Evolutionary conservation across 2,113 vertebrate species (phyloP).

Genomic region (Indicator maculatus): DNA sequence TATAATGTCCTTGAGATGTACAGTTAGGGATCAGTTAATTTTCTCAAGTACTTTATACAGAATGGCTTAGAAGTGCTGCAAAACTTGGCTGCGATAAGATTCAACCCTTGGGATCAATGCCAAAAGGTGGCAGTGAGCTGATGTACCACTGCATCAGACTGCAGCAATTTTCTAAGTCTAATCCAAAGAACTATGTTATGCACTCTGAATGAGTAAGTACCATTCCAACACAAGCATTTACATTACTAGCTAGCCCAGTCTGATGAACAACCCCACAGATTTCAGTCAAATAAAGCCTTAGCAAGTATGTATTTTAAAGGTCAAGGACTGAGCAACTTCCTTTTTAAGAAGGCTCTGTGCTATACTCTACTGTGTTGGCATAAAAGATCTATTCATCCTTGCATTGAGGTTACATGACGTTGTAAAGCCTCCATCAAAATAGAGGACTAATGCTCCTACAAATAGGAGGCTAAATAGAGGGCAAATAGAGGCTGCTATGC

Average conservation of each 20-base stretch:
- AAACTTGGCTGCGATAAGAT: neutral
- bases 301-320: neutral
- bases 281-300: neutral
- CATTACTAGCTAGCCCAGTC: neutral
- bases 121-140: slow-evolving; percentile 48
- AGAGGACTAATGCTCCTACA: neutral
- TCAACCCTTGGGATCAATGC: slow-evolving; percentile 19
- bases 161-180: slow-evolving; percentile 50
- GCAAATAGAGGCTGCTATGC: neutral
- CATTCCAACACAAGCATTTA: neutral
- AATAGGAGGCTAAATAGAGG: neutral
- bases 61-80: neutral
- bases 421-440: neutral
- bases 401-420: neutral
- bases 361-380: neutral
- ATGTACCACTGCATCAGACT: slow-evolving; percentile 46
- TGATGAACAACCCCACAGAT: neutral
- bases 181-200: neutral
- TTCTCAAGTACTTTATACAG: neutral
- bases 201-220: slow-evolving; percentile 39
- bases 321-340: neutral
- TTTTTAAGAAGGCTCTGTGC: neutral
- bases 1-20: slow-evolving; percentile 17
- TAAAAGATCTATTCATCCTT: neutral
- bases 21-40: slow-evolving; percentile 7